Evolutionary conservation across 2,888 invertebrate species (phyloP).

Genomic region (Mythimna loreyi): DNA sequence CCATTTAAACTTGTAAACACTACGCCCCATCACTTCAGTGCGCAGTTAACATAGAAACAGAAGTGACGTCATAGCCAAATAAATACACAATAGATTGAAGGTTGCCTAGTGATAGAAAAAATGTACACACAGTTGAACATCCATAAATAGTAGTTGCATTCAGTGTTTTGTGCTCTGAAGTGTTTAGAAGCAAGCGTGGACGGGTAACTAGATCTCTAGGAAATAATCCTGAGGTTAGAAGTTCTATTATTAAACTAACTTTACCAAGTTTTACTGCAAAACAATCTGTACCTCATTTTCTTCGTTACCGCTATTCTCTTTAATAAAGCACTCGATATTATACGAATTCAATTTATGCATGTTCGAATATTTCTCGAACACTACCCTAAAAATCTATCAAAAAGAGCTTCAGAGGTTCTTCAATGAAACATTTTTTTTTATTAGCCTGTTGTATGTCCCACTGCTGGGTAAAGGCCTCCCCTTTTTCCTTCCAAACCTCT

Average conservation of each 20-base stretch:
- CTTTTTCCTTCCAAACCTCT: too few species aligned
- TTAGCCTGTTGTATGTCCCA: too few species aligned
- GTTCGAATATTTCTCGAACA: too few species aligned
- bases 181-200: neutral
- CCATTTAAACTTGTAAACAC: neutral
- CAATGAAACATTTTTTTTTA: too few species aligned
- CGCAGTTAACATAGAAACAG: neutral
- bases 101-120: conserved; percentile 3
- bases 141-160: neutral
- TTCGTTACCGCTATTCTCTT: neutral
- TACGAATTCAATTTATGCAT: too few species aligned
- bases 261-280: neutral
- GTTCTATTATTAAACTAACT: neutral
- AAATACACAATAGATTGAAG: neutral
- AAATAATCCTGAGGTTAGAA: neutral
- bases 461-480: too few species aligned
- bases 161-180: neutral
- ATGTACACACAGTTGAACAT: neutral
- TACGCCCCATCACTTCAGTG: neutral
- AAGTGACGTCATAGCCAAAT: neutral
- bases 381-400: too few species aligned
- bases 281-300: neutral
- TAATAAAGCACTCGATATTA: neutral
- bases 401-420: too few species aligned
- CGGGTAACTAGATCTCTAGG: neutral